Base-by-base conservation (phyloP, 2,797 vertebrate species). In the Paguma larvata region DNA sequence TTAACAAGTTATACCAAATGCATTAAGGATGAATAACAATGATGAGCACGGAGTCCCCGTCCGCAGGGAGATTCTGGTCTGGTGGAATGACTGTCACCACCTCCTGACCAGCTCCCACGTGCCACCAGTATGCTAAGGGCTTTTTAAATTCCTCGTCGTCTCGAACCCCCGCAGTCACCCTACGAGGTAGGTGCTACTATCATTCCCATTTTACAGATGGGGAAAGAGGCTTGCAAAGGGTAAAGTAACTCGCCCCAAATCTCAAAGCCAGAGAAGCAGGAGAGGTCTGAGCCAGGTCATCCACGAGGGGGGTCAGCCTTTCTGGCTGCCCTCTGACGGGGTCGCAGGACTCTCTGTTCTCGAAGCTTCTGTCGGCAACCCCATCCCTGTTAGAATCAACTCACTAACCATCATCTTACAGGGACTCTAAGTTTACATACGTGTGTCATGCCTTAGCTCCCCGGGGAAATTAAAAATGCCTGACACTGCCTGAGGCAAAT, bases 181-280 rank as follows among this genome's bases (percentile, higher is more conserved):
- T 34, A 25, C 14, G 34, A 34, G 77, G 62, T 10, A 44, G 72
- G 16, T 25, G 51, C 82, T 72, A 32, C 51, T 62, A 53, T 53
- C 38, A 8, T 27, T 92, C 85, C 59, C 23, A 56, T 70, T 56
- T 87, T 70, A 56, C 32, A 30, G 72, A 70, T 18, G 38, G 63
- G 32, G 53, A 62, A 78, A 77, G 14, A 73, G 27, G 83, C 27
- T n/a, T 27, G 15, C 72, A 41, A 94, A 78, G 44, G 78, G 48
- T 41, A 53, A 95, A 96, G 25, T 27, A 73, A 44, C n/a, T 48
- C 53, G 23, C n/a, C 91, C 12, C 25, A 38, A 38, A 12, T 68
- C 65, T 87, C 84, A 96, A 68, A 86, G 85, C 30, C 41, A 34
- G 15, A 94, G 16, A 94, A 53, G 51, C 46, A 87, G n/a, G 51